phyloP scores from a whole-genome alignment of 2,888 invertebrate genomes.

The Acanthosoma haemorrhoidale region DNA sequence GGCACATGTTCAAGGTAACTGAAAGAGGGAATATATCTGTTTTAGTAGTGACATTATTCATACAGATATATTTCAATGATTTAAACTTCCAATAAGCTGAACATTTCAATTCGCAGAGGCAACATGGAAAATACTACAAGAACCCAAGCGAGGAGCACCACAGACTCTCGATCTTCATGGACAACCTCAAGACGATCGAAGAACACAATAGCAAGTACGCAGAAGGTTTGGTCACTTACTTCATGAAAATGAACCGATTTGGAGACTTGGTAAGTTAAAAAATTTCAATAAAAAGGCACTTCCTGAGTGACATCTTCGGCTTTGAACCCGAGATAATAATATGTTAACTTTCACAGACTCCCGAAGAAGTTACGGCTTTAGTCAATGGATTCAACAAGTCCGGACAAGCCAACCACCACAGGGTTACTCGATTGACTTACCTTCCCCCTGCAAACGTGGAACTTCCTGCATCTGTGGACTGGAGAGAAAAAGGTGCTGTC shows the following conservation, averaged over 20 bases:
- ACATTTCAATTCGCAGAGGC: neutral
- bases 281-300: too few species aligned
- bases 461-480: slow-evolving; percentile 70
- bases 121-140: neutral
- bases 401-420: slow-evolving; percentile 42
- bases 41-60: too few species aligned
- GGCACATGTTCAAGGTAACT: neutral
- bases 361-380: neutral
- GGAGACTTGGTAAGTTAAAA: slow-evolving; percentile 65
- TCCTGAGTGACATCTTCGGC: too few species aligned
- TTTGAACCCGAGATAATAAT: too few species aligned
- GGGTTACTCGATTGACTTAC: slow-evolving; percentile 48
- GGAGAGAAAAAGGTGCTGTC: slow-evolving; percentile 78
- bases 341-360: neutral
- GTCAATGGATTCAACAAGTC: slow-evolving; percentile 56
- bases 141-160: slow-evolving; percentile 43
- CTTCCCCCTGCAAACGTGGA: slow-evolving; percentile 64
- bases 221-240: slow-evolving; percentile 59
- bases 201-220: slow-evolving; percentile 73
- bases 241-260: slow-evolving; percentile 72
- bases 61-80: too few species aligned
- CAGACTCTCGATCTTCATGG: slow-evolving; percentile 44
- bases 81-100: neutral
- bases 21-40: too few species aligned
- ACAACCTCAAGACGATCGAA: slow-evolving; percentile 77